A percentile compares a stretch with the other conserved stretches of the same genome.
These are phyloP conservation scores for Megathymus violae DNA, from an alignment of 1,140 invertebrate genomes.

Conservation along the genomic window DNA sequence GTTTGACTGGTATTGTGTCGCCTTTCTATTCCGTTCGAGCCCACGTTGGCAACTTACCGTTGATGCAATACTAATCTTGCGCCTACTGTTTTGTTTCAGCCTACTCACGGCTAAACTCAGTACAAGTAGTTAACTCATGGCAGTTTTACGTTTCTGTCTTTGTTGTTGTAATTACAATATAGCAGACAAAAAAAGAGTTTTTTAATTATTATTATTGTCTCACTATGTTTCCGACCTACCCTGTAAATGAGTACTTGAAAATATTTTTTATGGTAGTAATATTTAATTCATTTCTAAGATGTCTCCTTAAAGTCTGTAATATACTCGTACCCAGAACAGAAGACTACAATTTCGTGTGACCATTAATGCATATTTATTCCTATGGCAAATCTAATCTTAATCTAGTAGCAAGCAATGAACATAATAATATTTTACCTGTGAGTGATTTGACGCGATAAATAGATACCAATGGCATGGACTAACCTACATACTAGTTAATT, in stretches of 20 bases:
- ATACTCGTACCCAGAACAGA: neutral
- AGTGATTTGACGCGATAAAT: conserved; percentile 2
- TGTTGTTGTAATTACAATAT: too few relatives aligned
- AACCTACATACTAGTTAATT: conserved; percentile 55
- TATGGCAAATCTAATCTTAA: conserved; percentile 22
- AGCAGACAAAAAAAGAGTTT: too few relatives aligned
- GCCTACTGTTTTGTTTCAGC: neutral
- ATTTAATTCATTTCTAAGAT: too few relatives aligned
- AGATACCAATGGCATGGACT: conserved; percentile 27
- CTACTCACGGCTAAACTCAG: neutral
- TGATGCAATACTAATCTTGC: conserved; percentile 21
- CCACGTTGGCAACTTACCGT: conserved; percentile 9
- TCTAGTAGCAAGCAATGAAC: conserved; percentile 11
- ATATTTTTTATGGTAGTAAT: too few relatives aligned
- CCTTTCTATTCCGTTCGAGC: conserved; percentile 8
- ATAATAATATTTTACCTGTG: conserved; percentile 23
- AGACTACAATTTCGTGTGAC: neutral
- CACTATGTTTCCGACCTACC: too few relatives aligned
- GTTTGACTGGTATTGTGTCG: conserved; percentile 9
- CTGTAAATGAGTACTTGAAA: too few relatives aligned
- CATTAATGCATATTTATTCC: conserved; percentile 13
- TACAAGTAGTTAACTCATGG: neutral
- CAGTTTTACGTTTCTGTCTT: too few relatives aligned
- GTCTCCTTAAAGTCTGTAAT: neutral
- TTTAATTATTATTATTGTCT: too few relatives aligned